Evolutionary conservation across 30 jellyfish, hydroid and myxozoan genomes (phyloP), one percentile per base, ranked within the genome.

Genomic region (Catostylus mosaicus): DNA sequence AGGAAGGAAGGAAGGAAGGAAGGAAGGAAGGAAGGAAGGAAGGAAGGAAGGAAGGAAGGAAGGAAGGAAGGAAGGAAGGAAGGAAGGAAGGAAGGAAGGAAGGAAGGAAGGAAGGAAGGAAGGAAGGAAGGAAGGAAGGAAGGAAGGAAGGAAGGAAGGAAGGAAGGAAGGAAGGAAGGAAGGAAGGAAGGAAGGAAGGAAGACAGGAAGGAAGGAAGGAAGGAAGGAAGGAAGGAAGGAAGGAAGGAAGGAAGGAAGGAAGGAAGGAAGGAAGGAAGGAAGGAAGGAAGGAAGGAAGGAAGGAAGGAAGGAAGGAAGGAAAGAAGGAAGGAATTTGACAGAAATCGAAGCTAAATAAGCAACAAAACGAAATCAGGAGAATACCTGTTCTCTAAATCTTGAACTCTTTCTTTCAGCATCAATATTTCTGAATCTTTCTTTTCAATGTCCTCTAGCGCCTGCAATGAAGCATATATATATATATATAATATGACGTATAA

Each of bases 311-410:
- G n/a, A n/a, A n/a, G n/a, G n/a, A n/a, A n/a, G n/a, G n/a, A n/a
- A n/a, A n/a, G n/a, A n/a, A n/a, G n/a, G n/a, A n/a, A n/a, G n/a
- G n/a, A n/a, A n/a, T n/a, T 9, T 9, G 60, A 46, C 14, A 46
- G 19, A 46, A 46, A 46, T 19, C 11, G 11, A 46, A 46, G 19
- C 11, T 9, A 19, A 46, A 46, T 9, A 19, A 46, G 60, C 14
- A 19, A 19, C 60, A 19, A 46, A 19, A 19, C 11, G 19, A 46
- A 46, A 19, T 19, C 19, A 9, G 60, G 19, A 65, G 57, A 0
- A 9, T 30, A 94, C 99, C 99, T 84, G 77, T 89, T 97, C 33
- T 95, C 97, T 30, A 95, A 61, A 35, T 86, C 97, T 54, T 73
- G 77, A 23, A 95, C 27, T 26, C 97, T 82, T 65, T 95, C 99